Conservation (phyloP, 2,888 invertebrate species). For the Luperina testacea region DNA sequence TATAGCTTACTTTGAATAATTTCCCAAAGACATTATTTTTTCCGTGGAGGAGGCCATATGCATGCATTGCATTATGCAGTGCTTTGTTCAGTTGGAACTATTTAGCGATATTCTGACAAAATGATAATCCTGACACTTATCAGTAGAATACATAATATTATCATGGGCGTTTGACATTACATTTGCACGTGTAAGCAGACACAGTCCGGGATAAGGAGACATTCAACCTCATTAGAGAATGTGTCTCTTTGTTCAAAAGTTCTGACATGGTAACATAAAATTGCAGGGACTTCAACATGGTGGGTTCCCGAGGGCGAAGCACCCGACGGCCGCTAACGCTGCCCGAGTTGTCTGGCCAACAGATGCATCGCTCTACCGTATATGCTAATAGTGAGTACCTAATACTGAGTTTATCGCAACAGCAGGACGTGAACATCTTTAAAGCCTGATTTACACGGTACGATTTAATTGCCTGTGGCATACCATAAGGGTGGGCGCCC, state of each 20-base stretch:
- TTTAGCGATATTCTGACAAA: background rate
- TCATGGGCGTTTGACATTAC: background rate
- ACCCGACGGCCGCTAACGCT: constrained; percentile 82
- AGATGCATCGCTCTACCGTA: constrained; percentile 82
- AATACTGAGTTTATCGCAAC: background rate
- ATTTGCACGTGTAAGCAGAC: background rate
- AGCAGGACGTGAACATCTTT: too few species aligned
- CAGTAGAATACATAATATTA: too few species aligned
- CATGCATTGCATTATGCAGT: constrained; percentile 11
- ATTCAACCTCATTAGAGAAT: background rate
- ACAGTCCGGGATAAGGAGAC: background rate
- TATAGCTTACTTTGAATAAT: constrained; percentile 5
- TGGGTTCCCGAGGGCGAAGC: constrained; percentile 73
- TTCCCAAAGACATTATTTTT: background rate
- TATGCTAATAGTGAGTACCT: constrained; percentile 83
- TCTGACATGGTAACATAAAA: background rate
- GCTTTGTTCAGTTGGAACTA: background rate
- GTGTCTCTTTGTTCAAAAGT: background rate
- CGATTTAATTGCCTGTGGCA: background rate
- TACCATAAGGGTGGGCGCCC: too few species aligned
- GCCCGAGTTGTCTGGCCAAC: constrained; percentile 83
- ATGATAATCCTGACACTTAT: background rate
- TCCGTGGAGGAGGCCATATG: background rate
- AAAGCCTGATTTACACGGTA: background rate
- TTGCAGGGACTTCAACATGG: constrained; percentile 79